Evolutionary conservation across 2,888 invertebrate genomes (phyloP), one percentile per base, ranked within the genome.

Genomic region (Seladonia tumulorum): DNA sequence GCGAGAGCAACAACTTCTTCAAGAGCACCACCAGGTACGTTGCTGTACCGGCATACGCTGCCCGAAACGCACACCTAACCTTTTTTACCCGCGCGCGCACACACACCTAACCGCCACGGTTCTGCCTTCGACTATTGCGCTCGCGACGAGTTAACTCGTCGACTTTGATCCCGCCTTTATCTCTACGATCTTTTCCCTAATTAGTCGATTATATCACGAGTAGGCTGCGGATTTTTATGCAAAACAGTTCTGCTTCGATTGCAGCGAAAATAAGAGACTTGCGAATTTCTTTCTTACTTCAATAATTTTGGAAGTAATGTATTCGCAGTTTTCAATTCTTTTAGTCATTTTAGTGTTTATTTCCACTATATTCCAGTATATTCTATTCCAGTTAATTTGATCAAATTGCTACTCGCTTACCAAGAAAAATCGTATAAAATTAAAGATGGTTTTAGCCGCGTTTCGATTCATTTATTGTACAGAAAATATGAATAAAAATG

Each of bases 1-100:
- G 98, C 94, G 99, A 99, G 95, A 97, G 98, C 94, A 97, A 97
- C 95, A 98, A 98, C 94, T 98, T 98, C 96, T 98, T 98, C 96
- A 98, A 98, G 96, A 97, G 97, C 95, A 97, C 98, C 93, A 97
- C 97, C 94, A 98, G 98, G 98, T 98, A 97, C 39, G 82, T 83
- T 72, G 80, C n/a, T 60, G 16, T 63, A 75, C 76, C 86, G 81
- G 75, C 76, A 39, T 71, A 57, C n/a, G 45, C 12, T 14, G 60
- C 42, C 18, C 49, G 47, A 57, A 47, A 72, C 81, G 63, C 42
- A 79, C 85, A 81, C 85, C 76, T 87, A 85, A 87, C 85, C 87
- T 88, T 71, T 71, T 68, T 85, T 57, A 72, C 76, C 18, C 53
- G 8, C 77, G 71, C 66, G 77, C 81, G 81, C 49, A 49, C 76